These are phyloP conservation scores for Dendrocincla fuliginosa DNA, from an alignment of 2,797 vertebrate species.

Conservation along the genomic window DNA sequence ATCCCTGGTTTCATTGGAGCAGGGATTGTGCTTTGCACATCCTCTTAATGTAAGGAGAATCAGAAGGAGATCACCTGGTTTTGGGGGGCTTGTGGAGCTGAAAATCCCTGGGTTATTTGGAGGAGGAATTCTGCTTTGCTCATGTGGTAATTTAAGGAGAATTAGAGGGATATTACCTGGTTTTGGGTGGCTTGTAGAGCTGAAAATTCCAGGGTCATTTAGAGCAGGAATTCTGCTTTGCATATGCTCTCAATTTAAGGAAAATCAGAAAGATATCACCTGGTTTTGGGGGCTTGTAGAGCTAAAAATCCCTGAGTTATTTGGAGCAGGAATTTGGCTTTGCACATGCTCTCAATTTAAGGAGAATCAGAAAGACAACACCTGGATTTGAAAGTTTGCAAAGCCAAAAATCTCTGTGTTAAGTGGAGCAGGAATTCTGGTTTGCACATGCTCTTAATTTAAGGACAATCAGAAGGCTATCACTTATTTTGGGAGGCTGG, in stretches of 20 bases:
- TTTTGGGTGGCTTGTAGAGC: background rate
- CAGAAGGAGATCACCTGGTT: too few relatives aligned
- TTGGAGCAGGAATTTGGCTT: background rate
- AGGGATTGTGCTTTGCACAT: too few relatives aligned
- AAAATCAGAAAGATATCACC: too few relatives aligned
- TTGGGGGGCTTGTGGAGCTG: background rate
- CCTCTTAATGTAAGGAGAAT: background rate
- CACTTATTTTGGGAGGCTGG: background rate
- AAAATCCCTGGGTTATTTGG: background rate
- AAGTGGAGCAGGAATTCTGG: background rate
- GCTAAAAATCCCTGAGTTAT: background rate
- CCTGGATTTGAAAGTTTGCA: background rate
- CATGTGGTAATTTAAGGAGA: too few relatives aligned
- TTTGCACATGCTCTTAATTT: too few relatives aligned
- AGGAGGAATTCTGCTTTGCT: background rate
- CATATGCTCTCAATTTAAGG: fast-evolving
- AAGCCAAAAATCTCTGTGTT: background rate
- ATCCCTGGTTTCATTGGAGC: too few relatives aligned
- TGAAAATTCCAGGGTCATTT: background rate
- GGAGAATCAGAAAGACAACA: too few relatives aligned
- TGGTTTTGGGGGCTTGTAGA: background rate
- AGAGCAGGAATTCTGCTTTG: background rate
- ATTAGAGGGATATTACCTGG: fast-evolving
- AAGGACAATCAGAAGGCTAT: too few relatives aligned
- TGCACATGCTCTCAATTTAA: too few relatives aligned